Conservation (phyloP, 2,888 invertebrate genomes). For the Ethmia dodecea region DNA sequence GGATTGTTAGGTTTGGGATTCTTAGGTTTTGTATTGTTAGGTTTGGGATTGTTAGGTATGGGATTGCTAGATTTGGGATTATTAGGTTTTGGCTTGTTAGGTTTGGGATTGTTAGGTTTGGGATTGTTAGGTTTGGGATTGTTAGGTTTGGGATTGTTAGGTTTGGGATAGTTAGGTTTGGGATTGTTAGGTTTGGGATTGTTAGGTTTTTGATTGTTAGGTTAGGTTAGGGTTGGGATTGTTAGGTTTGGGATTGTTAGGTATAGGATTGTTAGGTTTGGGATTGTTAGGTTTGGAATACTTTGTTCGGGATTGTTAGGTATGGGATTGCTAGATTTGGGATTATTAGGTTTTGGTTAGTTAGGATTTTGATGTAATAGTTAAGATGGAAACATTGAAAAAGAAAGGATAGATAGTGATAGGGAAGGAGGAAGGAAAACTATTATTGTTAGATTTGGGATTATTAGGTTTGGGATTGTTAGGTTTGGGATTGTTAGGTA, state of each 20-base stretch:
- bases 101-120: constrained; percentile 18
- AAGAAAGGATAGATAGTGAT: constrained; percentile 12
- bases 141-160: constrained; percentile 11
- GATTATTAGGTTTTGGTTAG: too few species aligned
- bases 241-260: too few species aligned
- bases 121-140: constrained; percentile 11
- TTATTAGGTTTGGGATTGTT: constrained; percentile 18
- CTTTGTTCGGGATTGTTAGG: constrained; percentile 6
- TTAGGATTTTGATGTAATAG: too few species aligned
- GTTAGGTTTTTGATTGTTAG: constrained; percentile 10
- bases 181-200: constrained; percentile 11
- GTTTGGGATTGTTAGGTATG: constrained; percentile 10
- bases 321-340: constrained; percentile 10
- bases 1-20: too few species aligned
- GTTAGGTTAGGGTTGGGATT: too few species aligned
- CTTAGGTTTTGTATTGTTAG: too few species aligned
- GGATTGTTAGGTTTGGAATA: too few species aligned
- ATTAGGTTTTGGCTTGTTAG: not conserved
- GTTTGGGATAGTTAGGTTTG: constrained; percentile 10
- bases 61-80: not conserved
- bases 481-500: constrained; percentile 18
- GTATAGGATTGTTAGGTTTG: too few species aligned
- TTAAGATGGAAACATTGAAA: too few species aligned
- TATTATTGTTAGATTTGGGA: constrained; percentile 9
- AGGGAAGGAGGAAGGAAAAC: constrained; percentile 8